Evolutionary conservation across 2,797 vertebrate species (phyloP).

Genomic region (Galaxias olidus): DNA sequence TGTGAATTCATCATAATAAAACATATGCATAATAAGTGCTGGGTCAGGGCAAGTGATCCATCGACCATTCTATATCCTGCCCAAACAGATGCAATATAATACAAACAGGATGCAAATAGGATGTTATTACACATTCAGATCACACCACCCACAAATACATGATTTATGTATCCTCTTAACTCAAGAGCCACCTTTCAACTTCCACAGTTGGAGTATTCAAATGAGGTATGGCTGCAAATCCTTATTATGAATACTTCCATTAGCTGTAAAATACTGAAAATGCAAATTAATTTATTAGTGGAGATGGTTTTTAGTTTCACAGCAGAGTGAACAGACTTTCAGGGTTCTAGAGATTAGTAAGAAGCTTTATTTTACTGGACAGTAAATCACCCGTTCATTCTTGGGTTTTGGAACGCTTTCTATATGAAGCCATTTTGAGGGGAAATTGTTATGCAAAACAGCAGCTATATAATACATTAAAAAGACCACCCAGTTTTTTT

Average conservation of each 20-base stretch:
- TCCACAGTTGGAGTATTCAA: conserved; percentile 56
- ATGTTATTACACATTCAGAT: conserved; percentile 39
- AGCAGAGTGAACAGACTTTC: conserved; percentile 9
- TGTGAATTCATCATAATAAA: conserved; percentile 53
- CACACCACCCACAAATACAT: conserved; percentile 48
- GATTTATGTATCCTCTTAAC: conserved; percentile 67
- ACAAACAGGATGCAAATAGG: conserved; percentile 51
- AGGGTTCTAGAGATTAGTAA: neutral
- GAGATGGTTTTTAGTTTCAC: conserved; percentile 28
- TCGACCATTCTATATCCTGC: conserved; percentile 28
- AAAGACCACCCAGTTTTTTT: no score
- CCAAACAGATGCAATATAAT: conserved; percentile 23
- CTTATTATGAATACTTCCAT: conserved; percentile 49
- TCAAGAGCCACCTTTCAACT: conserved; percentile 61
- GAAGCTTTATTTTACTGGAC: no score
- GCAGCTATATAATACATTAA: no score
- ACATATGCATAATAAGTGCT: conserved; percentile 31
- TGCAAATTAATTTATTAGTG: conserved; percentile 40
- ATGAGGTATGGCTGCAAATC: conserved; percentile 39
- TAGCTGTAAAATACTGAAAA: conserved; percentile 44
- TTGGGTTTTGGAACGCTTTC: neutral
- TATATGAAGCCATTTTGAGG: no score
- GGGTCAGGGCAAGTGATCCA: conserved; percentile 43
- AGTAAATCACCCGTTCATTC: neutral
- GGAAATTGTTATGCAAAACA: no score